These are phyloP conservation scores for Lycodopsis pacificus DNA, from an alignment of 2,797 vertebrate species.

Conservation along the genomic window DNA sequence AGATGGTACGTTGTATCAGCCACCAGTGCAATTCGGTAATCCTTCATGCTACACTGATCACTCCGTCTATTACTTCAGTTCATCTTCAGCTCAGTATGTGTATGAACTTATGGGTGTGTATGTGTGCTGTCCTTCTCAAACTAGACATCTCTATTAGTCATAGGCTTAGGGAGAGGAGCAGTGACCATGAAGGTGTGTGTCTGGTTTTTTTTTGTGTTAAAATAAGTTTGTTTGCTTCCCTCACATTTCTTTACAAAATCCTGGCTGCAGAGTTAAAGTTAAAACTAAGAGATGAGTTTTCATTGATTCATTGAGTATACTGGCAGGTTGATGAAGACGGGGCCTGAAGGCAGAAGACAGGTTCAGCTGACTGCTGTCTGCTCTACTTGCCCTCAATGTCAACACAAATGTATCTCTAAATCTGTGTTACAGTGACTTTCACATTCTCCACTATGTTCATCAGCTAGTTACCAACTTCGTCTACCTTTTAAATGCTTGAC, in stretches of 20 bases:
- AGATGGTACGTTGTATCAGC: slow-evolving; percentile 1
- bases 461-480: neutral
- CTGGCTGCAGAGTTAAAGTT: neutral
- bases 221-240: neutral
- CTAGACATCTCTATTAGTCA: slow-evolving; percentile 48
- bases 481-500: neutral
- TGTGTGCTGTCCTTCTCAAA: slow-evolving; percentile 19
- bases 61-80: slow-evolving; percentile 37
- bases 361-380: slow-evolving; percentile 26
- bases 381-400: slow-evolving; percentile 19
- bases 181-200: slow-evolving; percentile 11
- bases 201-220: neutral
- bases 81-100: slow-evolving; percentile 28
- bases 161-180: slow-evolving; percentile 15
- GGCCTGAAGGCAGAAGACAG: slow-evolving; percentile 25
- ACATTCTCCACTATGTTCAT: neutral
- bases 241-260: slow-evolving; percentile 1
- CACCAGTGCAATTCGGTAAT: slow-evolving; percentile 24
- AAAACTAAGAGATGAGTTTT: slow-evolving; percentile 13
- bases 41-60: slow-evolving; percentile 40
- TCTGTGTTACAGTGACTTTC: slow-evolving; percentile 14
- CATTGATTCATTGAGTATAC: neutral
- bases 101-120: neutral
- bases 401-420: slow-evolving; percentile 9
- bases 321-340: slow-evolving; percentile 30